These are phyloP conservation scores for Meganola albula DNA, from an alignment of 2,888 invertebrate genomes.

Conservation along the genomic window DNA sequence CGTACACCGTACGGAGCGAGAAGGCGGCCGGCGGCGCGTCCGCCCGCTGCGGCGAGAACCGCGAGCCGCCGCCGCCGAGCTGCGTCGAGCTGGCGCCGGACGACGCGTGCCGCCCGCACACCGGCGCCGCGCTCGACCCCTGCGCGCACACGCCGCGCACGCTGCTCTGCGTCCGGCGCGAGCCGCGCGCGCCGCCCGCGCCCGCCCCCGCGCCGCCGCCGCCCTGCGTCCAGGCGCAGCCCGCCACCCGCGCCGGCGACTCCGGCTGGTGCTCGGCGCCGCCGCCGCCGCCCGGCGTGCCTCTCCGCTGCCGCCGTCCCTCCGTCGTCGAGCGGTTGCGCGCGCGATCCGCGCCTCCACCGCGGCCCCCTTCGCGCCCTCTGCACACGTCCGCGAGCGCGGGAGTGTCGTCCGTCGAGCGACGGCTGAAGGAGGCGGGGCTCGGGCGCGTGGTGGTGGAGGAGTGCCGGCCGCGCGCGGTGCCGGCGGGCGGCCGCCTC, in stretches of 20 bases:
- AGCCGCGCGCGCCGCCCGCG: background rate
- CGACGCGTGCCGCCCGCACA: constrained; percentile 26
- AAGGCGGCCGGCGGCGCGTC: constrained; percentile 13
- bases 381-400: background rate
- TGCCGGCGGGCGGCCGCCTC: constrained; percentile 8
- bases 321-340: constrained; percentile 17
- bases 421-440: constrained; percentile 29
- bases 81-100: constrained; percentile 28
- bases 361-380: constrained; percentile 1
- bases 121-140: constrained; percentile 29
- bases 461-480: no score
- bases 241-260: background rate
- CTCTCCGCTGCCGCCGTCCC: constrained; percentile 18
- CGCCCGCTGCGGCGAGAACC: constrained; percentile 20
- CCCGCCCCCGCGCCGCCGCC: background rate
- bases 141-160: constrained; percentile 45
- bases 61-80: constrained; percentile 30
- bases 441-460: constrained; percentile 30
- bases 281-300: background rate
- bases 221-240: background rate
- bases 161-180: constrained; percentile 40
- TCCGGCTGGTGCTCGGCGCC: background rate
- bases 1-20: background rate
- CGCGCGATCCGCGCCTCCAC: constrained; percentile 3
- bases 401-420: constrained; percentile 1